Evolutionary conservation across 92 coral and sea anemone species (phyloP).

Genomic region (Phenganax subtilis): DNA sequence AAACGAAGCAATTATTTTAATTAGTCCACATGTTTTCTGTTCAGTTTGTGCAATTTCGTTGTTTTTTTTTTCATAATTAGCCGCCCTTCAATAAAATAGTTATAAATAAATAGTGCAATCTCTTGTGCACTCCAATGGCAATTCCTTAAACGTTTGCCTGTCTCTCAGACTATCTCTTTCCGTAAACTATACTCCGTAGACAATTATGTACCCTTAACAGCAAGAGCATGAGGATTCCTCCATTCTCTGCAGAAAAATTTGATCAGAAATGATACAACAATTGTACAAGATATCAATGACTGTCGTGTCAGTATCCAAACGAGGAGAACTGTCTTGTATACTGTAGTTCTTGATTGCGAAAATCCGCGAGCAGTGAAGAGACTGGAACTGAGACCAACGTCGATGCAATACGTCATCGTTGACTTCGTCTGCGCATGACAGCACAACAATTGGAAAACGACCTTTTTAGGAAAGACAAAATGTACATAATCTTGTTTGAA

Average conservation of each 20-base stretch:
- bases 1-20: too few species aligned
- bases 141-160: too few species aligned
- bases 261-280: constrained; percentile 31
- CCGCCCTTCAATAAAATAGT: too few species aligned
- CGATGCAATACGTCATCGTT: constrained; percentile 27
- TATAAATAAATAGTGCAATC: too few species aligned
- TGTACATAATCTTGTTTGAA: neutral
- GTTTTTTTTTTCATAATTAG: too few species aligned
- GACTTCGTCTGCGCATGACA: constrained; percentile 32
- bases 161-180: too few species aligned
- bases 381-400: constrained; percentile 44
- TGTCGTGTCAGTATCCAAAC: constrained; percentile 24
- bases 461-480: neutral
- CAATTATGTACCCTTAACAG: neutral
- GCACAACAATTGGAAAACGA: constrained; percentile 37
- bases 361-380: constrained; percentile 40
- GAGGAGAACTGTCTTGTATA: constrained; percentile 9
- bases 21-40: too few species aligned
- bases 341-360: constrained; percentile 39
- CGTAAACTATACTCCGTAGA: too few species aligned
- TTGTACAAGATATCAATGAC: constrained; percentile 29
- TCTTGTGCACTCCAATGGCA: too few species aligned
- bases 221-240: constrained; percentile 25
- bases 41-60: too few species aligned
- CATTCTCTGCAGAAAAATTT: constrained; percentile 30